Base-by-base conservation (phyloP, 2,888 invertebrate species). In the Chymomyza amoena region DNA sequence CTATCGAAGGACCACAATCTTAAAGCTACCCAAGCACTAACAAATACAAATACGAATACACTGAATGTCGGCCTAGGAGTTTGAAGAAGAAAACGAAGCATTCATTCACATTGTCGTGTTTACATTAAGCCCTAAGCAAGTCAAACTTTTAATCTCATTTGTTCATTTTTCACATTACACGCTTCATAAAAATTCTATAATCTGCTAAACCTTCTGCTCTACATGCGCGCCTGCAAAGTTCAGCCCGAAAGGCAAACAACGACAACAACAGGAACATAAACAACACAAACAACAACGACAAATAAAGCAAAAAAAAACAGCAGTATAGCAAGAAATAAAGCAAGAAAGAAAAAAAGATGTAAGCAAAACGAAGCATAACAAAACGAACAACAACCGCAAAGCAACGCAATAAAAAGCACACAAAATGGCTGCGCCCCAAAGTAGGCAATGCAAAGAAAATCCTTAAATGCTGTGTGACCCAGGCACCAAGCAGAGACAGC, bases 131-230 rank as follows among this genome's bases (percentile, higher is more conserved):
- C 20, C 20, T 16, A 65, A 65, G 50, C 9, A 39, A 39, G 65
- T 28, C 68, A 51, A 84, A 79, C 65, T 81, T 87, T 79, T 85
- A 85, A 85, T 81, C 84, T 80, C 84, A 77, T 87, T 85, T 83
- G 76, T 75, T 76, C 78, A 80, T 79, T 76, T 81, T 69, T 65
- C 77, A 72, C 78, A 83, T 85, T 85, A 82, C 78, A 79, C 82
- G 87, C 80, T 76, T 78, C 87, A 82, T 81, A 79, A 82, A 79
- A 79, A 84, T 81, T 79, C 78, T 68, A 75, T 76, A 86, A 84
- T 79, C 79, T 72, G 76, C 74, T 84, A 86, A 84, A 82, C 76
- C 87, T 75, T 78, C 78, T 72, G 83, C 68, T 71, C 60, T 54
- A 52, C 39, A 62, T 64, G 62, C 39, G 54, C 52, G 18, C 66